These are phyloP conservation scores for Nothobranchius furzeri DNA, from an alignment of 2,113 vertebrate genomes.

Conservation along the genomic window DNA sequence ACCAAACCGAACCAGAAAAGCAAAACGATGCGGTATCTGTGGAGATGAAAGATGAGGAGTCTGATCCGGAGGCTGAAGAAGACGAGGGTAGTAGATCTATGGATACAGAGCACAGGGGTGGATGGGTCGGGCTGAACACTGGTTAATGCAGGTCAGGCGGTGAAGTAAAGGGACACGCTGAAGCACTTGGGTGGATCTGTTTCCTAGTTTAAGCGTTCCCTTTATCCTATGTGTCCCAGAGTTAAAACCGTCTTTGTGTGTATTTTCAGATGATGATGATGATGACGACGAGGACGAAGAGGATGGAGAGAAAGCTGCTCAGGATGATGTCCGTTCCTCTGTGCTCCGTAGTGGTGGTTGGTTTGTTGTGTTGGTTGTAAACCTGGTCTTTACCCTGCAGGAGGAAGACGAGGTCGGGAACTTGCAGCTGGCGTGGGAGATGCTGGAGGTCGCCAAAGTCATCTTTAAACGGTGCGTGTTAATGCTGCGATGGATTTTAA, in stretches of 20 bases:
- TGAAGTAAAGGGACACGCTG: slow-evolving; percentile 4
- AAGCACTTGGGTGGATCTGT: background rate
- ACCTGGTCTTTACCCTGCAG: slow-evolving; percentile 54
- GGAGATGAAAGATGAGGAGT: background rate
- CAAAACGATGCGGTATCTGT: slow-evolving; percentile 39
- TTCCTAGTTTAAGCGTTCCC: background rate
- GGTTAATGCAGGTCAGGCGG: slow-evolving; percentile 12
- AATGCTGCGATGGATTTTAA: no score
- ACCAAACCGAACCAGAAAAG: background rate
- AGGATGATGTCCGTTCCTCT: slow-evolving; percentile 52
- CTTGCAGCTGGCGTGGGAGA: slow-evolving; percentile 97
- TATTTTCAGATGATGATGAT: slow-evolving; percentile 26
- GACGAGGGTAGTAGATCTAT: slow-evolving; percentile 44
- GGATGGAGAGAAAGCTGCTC: slow-evolving; percentile 81
- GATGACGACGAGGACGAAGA: slow-evolving; percentile 77
- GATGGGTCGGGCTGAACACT: background rate
- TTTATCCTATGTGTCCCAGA: no score
- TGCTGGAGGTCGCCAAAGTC: slow-evolving; percentile 95
- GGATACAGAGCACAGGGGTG: slow-evolving; percentile 23
- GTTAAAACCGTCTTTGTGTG: background rate
- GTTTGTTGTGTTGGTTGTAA: background rate
- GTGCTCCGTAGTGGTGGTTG: fast-evolving
- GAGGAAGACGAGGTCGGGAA: slow-evolving; percentile 96
- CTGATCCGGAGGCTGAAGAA: slow-evolving; percentile 18
- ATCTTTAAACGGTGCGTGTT: slow-evolving; percentile 90